Percentiles rank a stretch among this genome's conserved stretches.
Conservation (phyloP, 2,113 vertebrate genomes). For the Blennius ocellaris region DNA sequence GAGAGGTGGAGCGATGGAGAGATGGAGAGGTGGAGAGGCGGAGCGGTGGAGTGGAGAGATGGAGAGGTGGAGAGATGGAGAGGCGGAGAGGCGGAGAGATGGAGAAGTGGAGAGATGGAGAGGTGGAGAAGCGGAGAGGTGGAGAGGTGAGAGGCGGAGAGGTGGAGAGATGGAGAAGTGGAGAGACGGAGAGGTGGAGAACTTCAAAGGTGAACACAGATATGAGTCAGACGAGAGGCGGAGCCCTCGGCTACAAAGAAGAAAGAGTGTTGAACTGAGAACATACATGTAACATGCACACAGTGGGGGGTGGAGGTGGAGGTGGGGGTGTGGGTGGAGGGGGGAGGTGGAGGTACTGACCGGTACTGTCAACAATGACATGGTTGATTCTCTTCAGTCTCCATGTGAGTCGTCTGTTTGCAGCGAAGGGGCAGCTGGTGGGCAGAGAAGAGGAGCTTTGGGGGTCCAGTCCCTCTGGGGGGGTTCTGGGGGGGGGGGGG, state of each 20-base stretch:
- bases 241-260: slow-evolving; percentile 55
- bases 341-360: slow-evolving; percentile 13
- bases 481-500: not conserved
- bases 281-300: slow-evolving; percentile 53
- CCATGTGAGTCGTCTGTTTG: slow-evolving; percentile 34
- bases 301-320: not conserved
- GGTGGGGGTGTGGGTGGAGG: too few relatives aligned
- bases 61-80: too few relatives aligned
- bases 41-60: too few relatives aligned
- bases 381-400: slow-evolving; percentile 67
- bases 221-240: slow-evolving; percentile 62
- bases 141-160: too few relatives aligned
- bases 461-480: slow-evolving; percentile 52
- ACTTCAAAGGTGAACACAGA: slow-evolving; percentile 76
- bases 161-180: too few relatives aligned
- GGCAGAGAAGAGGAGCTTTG: slow-evolving; percentile 40
- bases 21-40: too few relatives aligned
- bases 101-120: too few relatives aligned
- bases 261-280: slow-evolving; percentile 31
- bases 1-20: too few relatives aligned
- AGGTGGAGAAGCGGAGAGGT: too few relatives aligned
- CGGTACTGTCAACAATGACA: slow-evolving; percentile 66
- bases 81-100: too few relatives aligned
- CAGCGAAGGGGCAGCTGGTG: slow-evolving; percentile 62
- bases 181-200: slow-evolving; percentile 36